Percentiles rank a stretch among this genome's conserved stretches.
Evolutionary conservation across 2,797 vertebrate genomes (phyloP).

Genomic region (Eulemur coronatus): DNA sequence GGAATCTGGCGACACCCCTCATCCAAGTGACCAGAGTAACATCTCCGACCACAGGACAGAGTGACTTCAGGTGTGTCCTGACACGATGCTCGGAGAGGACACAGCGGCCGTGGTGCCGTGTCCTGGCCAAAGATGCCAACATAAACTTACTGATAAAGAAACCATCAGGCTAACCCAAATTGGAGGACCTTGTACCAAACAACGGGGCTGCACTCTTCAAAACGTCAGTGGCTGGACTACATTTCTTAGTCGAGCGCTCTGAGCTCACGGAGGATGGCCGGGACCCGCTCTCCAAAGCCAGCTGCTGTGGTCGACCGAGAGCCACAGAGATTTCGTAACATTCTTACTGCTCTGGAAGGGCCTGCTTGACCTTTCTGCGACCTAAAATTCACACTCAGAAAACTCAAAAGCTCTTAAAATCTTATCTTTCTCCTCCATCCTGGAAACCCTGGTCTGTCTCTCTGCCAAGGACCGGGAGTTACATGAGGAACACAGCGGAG

Average conservation of each 20-base stretch:
- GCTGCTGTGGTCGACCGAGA: not conserved
- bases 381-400: not conserved
- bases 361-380: not conserved
- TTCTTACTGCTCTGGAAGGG: not conserved
- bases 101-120: fast-evolving
- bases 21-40: fast-evolving
- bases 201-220: not conserved
- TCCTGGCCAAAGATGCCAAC: not conserved
- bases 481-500: not conserved
- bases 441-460: not conserved
- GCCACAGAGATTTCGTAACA: not conserved
- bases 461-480: fast-evolving
- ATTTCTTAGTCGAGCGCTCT: not conserved
- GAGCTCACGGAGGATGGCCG: not conserved
- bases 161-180: fast-evolving
- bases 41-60: not conserved
- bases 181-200: not conserved
- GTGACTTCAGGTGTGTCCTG: fast-evolving
- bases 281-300: not conserved
- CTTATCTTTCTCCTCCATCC: not conserved
- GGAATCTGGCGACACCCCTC: not conserved
- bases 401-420: not conserved
- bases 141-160: fast-evolving
- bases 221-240: fast-evolving
- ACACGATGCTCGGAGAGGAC: fast-evolving